Base-by-base conservation (phyloP, 2,113 vertebrate species). In the Rhinolophus ferrumequinum region DNA sequence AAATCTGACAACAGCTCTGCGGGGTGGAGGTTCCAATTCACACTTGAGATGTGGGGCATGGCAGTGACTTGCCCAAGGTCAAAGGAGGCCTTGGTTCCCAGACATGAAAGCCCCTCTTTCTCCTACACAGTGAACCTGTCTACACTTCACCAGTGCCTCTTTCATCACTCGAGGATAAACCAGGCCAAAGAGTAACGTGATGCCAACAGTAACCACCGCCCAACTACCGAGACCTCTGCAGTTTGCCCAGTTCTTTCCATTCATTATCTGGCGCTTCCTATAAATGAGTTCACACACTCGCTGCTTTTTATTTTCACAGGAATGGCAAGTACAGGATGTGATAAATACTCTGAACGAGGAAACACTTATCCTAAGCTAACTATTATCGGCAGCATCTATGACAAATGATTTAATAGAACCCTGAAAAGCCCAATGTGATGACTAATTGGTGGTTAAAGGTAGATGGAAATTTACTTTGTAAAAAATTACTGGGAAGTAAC, bases 381-480 rank as follows among this genome's bases (percentile, higher is more conserved):
- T 93, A 62, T 97, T 97, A 97, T 97, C 11, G n/a, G 86, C 96
- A 97, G 93, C 88, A 89, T 90, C 97, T 83, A 86, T 96, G 97
- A 97, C 3, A 2, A 90, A 97, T 82, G 96, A 89, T 67, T 97
- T 94, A 58, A 88, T 50, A 96, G 41, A 95, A 86, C 81, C 81
- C 90, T 2, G 14, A 91, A 77, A 94, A 96, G 66, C 82, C 41
- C 90, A 24, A 54, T 22, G 38, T 38, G 95, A 89, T 98, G 97
- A 98, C 93, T 97, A 90, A 98, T 95, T 82, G 82, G 93, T 97
- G 89, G 97, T 80, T 92, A 96, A 96, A 97, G 73, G 85, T 75
- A 79, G 92, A 75, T 91, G 97, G 95, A 94, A 96, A 96, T 97
- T 96, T 97, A 96, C 95, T 96, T 82, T 75, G 67, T 95, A 91